Evolutionary conservation across 2,797 vertebrate species (phyloP).

Genomic region (Chiloscyllium punctatum): DNA sequence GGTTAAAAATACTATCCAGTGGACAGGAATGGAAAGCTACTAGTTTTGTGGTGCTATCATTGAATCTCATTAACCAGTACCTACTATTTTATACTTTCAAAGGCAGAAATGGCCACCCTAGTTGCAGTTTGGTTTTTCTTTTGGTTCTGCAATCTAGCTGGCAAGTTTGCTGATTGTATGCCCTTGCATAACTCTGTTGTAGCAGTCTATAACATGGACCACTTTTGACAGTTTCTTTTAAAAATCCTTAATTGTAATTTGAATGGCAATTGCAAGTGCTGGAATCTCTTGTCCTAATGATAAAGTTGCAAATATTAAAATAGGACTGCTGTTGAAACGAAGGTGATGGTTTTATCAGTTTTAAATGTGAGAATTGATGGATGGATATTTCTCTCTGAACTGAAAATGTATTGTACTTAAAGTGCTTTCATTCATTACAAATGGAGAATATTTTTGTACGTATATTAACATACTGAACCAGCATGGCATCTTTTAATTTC

Average conservation of each 20-base stretch:
- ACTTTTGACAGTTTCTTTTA: too few relatives aligned
- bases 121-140: neutral
- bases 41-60: neutral
- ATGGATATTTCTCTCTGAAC: neutral
- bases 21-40: neutral
- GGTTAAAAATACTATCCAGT: neutral
- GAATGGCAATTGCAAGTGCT: too few relatives aligned
- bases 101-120: neutral
- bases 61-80: neutral
- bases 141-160: neutral
- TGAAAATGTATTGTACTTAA: neutral
- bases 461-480: neutral
- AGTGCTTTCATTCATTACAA: neutral
- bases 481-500: neutral
- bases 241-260: too few relatives aligned
- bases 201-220: too few relatives aligned
- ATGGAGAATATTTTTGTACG: neutral
- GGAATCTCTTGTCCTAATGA: too few relatives aligned
- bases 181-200: neutral
- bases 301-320: neutral
- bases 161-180: neutral
- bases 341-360: neutral
- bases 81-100: neutral
- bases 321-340: too few relatives aligned
- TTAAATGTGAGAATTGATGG: neutral